Evolutionary conservation across 2,888 invertebrate species (phyloP).

Genomic region (Nemotelus pantherinus): DNA sequence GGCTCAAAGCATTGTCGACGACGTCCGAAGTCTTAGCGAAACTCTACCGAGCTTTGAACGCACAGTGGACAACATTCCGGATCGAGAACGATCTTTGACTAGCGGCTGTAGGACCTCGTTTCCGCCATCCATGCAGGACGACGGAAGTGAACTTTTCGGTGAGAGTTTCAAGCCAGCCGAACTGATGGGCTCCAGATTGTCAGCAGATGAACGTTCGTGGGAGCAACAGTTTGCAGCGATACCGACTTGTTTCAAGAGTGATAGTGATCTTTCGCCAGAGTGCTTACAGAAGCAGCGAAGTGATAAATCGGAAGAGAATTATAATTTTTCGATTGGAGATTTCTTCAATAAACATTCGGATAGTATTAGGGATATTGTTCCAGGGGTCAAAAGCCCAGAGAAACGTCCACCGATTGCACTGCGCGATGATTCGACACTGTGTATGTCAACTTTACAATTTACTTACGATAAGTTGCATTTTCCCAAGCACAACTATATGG

Average conservation of each 20-base stretch:
- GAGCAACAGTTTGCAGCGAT: conserved; percentile 61
- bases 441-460: too few species aligned
- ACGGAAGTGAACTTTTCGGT: conserved; percentile 50
- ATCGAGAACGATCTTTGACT: neutral
- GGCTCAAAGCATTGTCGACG: conserved; percentile 59
- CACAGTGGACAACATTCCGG: conserved; percentile 58
- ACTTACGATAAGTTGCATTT: too few species aligned
- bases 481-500: too few species aligned
- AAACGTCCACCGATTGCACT: conserved; percentile 54
- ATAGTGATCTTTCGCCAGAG: neutral
- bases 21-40: conserved; percentile 55
- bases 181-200: conserved; percentile 59
- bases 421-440: conserved; percentile 49
- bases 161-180: conserved; percentile 61
- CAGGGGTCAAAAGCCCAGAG: conserved; percentile 53
- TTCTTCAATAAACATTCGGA: conserved; percentile 61
- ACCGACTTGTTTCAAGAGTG: conserved; percentile 52
- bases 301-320: neutral
- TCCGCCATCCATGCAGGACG: conserved; percentile 43
- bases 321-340: conserved; percentile 60
- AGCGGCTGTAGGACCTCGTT: conserved; percentile 18
- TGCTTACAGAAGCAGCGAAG: neutral
- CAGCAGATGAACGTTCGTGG: conserved; percentile 61
- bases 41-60: conserved; percentile 49
- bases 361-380: conserved; percentile 58